Evolutionary conservation across 2,113 vertebrate species (phyloP).

Genomic region (Baryphthengus martii): DNA sequence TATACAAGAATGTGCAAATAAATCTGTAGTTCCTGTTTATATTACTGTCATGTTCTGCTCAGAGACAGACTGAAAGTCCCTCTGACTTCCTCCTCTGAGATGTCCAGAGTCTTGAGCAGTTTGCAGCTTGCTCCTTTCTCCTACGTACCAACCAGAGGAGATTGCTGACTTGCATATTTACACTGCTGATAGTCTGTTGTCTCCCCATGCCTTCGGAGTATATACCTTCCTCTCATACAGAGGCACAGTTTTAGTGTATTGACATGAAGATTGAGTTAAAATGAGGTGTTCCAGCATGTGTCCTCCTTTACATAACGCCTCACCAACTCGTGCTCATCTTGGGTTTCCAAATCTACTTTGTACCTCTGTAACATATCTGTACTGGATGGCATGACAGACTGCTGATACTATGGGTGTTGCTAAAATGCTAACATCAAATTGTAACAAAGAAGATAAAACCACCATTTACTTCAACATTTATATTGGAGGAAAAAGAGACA

Average conservation of each 20-base stretch:
- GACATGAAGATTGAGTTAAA: neutral
- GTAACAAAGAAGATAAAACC: neutral
- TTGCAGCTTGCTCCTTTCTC: neutral
- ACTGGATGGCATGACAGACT: neutral
- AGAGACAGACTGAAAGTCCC: neutral
- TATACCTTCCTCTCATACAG: neutral
- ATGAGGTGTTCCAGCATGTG: neutral
- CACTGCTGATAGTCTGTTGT: neutral
- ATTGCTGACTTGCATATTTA: neutral
- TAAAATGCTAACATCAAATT: neutral
- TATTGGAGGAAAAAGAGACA: neutral
- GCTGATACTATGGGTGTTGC: neutral
- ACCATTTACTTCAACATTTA: neutral
- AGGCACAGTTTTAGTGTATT: neutral
- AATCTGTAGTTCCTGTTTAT: neutral
- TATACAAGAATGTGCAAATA: neutral
- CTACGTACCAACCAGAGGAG: neutral
- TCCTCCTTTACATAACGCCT: neutral
- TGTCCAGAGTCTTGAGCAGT: neutral
- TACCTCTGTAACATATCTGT: neutral
- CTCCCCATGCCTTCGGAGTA: neutral
- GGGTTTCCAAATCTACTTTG: neutral
- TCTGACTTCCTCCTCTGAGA: neutral
- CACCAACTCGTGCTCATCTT: neutral
- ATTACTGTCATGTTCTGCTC: neutral